A percentile compares a stretch with the other conserved stretches of the same genome.
Conservation (phyloP, 2,797 vertebrate species). For the Rhabdophis nuchalis region DNA sequence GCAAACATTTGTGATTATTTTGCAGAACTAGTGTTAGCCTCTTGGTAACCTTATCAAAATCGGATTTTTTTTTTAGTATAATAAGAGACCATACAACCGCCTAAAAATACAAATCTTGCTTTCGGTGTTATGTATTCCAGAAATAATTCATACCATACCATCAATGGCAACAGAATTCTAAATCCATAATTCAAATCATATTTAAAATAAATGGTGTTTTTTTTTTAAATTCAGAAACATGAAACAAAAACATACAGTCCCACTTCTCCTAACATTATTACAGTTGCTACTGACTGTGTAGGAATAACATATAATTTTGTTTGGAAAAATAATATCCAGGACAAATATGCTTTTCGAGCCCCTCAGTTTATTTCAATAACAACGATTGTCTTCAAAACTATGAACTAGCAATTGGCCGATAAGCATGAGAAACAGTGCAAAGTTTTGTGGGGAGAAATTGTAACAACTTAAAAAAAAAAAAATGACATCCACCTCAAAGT, state of each 20-base stretch:
- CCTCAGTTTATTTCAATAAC: slow-evolving; percentile 45
- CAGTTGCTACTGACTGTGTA: slow-evolving; percentile 48
- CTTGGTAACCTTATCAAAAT: neutral
- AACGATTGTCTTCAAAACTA: slow-evolving; percentile 37
- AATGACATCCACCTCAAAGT: neutral
- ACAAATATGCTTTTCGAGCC: slow-evolving; percentile 36
- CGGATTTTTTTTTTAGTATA: slow-evolving; percentile 50
- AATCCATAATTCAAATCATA: slow-evolving; percentile 56
- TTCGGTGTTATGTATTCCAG: slow-evolving; percentile 21
- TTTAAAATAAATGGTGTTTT: slow-evolving; percentile 52
- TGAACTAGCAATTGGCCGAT: slow-evolving; percentile 52
- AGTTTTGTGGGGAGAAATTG: neutral
- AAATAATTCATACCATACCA: slow-evolving; percentile 55
- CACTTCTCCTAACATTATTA: slow-evolving; percentile 53
- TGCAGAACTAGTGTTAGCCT: neutral
- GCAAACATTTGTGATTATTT: neutral
- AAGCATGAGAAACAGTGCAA: slow-evolving; percentile 32
- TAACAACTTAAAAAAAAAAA: neutral
- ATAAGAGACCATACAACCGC: slow-evolving; percentile 43
- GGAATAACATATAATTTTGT: neutral
- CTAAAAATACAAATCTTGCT: slow-evolving; percentile 26
- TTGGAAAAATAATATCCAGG: slow-evolving; percentile 42
- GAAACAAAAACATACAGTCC: neutral
- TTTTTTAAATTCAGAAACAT: slow-evolving; percentile 60
- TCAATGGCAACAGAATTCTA: slow-evolving; percentile 53